Evolutionary conservation across 2,888 invertebrate genomes (phyloP), one percentile per base, ranked within the genome.

Genomic region (Ernsta delagoae): DNA sequence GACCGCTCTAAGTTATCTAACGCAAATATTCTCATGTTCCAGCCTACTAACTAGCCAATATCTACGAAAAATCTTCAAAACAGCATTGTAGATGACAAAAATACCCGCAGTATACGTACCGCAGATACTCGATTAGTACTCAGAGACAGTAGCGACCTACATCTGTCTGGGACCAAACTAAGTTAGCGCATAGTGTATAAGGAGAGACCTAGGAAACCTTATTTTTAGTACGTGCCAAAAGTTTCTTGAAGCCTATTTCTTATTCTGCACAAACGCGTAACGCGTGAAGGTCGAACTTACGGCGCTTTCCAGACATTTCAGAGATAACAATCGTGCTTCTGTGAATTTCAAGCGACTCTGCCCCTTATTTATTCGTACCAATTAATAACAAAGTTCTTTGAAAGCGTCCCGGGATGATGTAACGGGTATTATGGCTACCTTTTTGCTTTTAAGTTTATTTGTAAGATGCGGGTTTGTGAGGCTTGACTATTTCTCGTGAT

Each of bases 231-330:
- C 69, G 69, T 69, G 69, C 50, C 63, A 45, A 65, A 54, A 65
- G 64, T 65, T 67, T 65, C 67, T 73, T 70, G 63, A 57, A 71
- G 64, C 63, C 63, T 74, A 65, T 72, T 74, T 69, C 69, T 72
- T 73, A 73, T 76, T 74, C 73, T n/a, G 61, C 66, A 69, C 71
- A 72, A 73, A 70, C 71, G 41, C 59, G 41, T 31, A 62, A 39
- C 65, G 71, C 59, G 59, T 68, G 62, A 71, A 73, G 73, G 74
- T 74, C 73, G 71, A 68, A 59, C 50, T 50, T 69, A 69, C 59
- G 63, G 69, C 69, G 59, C 59, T 68, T 70, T 66, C 63, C 56
- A 73, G 71, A 72, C 72, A 70, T 69, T 65, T 61, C 57, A 34
- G 63, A 54, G 68, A 70, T 56, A 65, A 64, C 70, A 60, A 65